Evolutionary conservation across 2,113 vertebrate genomes (phyloP).

Genomic region (Theristicus caerulescens): DNA sequence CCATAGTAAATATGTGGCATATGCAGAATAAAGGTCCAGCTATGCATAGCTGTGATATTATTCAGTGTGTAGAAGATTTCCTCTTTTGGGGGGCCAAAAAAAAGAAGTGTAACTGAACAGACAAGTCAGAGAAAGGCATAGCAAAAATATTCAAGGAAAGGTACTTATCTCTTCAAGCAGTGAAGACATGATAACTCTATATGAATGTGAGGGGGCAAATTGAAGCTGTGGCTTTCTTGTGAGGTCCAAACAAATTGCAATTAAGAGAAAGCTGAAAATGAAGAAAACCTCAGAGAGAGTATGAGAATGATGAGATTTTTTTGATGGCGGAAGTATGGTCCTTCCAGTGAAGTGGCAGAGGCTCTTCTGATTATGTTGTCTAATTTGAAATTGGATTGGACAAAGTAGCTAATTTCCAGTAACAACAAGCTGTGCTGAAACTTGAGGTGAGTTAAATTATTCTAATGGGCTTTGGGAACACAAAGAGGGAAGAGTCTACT

Average conservation of each 20-base stretch:
- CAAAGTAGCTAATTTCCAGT: constrained; percentile 26
- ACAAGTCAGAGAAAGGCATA: not conserved
- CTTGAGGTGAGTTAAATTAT: not conserved
- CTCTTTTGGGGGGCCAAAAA: not conserved
- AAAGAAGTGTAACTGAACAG: not conserved
- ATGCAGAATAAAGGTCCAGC: not conserved
- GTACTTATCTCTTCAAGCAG: not conserved
- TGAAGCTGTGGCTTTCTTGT: not conserved
- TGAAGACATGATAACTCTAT: not conserved
- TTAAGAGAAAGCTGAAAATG: not conserved
- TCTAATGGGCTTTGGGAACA: constrained; percentile 32
- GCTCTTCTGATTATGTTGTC: constrained; percentile 7
- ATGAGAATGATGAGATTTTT: not conserved
- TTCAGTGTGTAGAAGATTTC: not conserved
- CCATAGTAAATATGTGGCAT: not conserved
- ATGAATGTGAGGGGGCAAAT: not conserved
- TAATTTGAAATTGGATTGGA: constrained; percentile 8
- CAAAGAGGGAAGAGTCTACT: not conserved
- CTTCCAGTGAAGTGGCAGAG: constrained; percentile 19
- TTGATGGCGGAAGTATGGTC: not conserved
- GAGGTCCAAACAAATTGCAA: not conserved
- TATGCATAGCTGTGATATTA: not conserved
- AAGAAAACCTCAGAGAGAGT: not conserved
- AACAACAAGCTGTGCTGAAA: constrained; percentile 24
- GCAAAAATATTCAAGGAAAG: not conserved